Percentiles rank a stretch among this genome's conserved stretches.
phyloP scores from a whole-genome alignment of 23 tunicate species.

The Phallusia fumigata region DNA sequence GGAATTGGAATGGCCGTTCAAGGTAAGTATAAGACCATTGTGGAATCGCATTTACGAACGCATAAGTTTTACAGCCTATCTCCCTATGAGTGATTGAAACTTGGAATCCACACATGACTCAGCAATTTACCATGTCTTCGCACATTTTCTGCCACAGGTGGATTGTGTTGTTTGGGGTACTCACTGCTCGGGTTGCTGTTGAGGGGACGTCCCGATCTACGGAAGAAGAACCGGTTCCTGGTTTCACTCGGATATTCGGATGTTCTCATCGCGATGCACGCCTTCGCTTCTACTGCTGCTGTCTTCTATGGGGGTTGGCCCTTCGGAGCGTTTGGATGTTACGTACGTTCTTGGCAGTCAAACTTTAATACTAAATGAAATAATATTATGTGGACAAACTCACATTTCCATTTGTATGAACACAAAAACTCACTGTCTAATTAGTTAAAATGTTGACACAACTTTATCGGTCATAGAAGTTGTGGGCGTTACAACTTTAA shows the following conservation, averaged over 20 bases:
- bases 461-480: no score
- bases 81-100: no score
- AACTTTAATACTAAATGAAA: no score
- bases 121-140: no score
- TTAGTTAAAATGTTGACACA: no score
- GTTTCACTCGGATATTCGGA: constrained; percentile 56
- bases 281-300: constrained; percentile 50
- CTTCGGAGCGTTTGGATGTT: constrained; percentile 57
- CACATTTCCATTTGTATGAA: no score
- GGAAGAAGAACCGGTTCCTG: constrained; percentile 36
- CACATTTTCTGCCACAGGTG: neutral
- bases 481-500: no score
- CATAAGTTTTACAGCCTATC: no score
- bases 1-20: constrained; percentile 7
- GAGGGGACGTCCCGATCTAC: constrained; percentile 19
- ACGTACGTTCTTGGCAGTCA: constrained; percentile 49
- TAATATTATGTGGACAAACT: no score
- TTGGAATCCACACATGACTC: no score
- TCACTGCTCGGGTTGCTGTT: neutral
- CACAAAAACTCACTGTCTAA: no score
- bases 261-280: constrained; percentile 51
- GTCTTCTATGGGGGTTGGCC: constrained; percentile 62
- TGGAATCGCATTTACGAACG: no score
- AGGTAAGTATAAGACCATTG: neutral
- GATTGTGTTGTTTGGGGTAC: constrained; percentile 4